Base-by-base conservation (phyloP, 2,888 invertebrate genomes). In the Drosophila nr. perissopoda region DNA sequence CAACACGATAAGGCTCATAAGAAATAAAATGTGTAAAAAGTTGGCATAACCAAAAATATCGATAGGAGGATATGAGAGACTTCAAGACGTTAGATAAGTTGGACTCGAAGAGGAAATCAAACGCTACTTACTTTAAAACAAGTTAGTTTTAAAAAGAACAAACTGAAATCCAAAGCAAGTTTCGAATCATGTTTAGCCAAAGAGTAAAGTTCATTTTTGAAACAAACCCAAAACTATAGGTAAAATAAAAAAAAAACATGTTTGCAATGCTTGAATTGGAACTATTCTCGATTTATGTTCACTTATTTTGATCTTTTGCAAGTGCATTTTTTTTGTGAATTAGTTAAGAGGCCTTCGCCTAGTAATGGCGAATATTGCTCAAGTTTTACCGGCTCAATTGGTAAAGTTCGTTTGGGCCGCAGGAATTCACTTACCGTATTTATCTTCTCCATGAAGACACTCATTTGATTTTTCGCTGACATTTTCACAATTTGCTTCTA, bases 381-480 rank as follows among this genome's bases (percentile, higher is more conserved):
- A 7, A 29, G 13, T 33, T 33, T 18, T n/a, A 31, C 63, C 63
- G 63, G 63, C 36, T 48, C 2, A 29, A 29, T 21, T 29, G 61
- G 34, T 29, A 27, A 18, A 21, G 8, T 51, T 21, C 6, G 42
- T 27, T 18, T 51, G 34, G 21, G 3, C 21, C 3, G 21, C 31
- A 31, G 2, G 10, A 3, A 31, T 31, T 31, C 31, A 95, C 95
- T 94, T 93, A 96, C 96, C 95, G 95, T 95, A 94, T 96, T 96
- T 91, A 96, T 94, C 94, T 96, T 96, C 93, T 96, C 95, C 94
- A 96, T 95, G 91, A 96, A 94, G 90, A 95, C 95, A 83, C 94
- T 94, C 90, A 96, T 95, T 92, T 96, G 96, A 89, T 95, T 96
- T 94, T 95, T 96, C 92, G 95, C 95, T 93, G 96, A 96, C 95